Conservation (phyloP, 2,113 vertebrate species). For the Sorex fumeus region DNA sequence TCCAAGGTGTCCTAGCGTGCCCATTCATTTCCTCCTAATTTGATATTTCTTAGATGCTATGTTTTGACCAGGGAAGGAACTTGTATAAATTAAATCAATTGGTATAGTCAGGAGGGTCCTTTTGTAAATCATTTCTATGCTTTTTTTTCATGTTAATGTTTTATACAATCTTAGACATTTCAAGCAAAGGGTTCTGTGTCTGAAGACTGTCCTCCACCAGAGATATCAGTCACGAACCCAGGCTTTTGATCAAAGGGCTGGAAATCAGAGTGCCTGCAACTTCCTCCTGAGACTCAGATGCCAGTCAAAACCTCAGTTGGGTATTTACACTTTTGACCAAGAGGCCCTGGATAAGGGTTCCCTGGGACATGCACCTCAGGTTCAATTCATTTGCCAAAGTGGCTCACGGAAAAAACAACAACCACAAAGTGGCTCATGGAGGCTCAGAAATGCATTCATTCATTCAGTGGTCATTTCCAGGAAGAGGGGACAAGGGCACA, state of each 20-base stretch:
- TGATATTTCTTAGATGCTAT: neutral
- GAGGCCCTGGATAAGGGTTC: neutral
- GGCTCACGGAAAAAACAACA: neutral
- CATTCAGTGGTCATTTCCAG: neutral
- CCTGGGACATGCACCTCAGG: neutral
- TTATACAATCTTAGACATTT: slow-evolving; percentile 35
- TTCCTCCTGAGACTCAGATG: neutral
- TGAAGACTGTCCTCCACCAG: no score
- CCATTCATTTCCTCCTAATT: neutral
- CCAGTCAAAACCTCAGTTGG: neutral
- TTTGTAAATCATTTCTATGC: slow-evolving; percentile 16
- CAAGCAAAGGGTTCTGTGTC: neutral
- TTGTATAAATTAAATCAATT: neutral
- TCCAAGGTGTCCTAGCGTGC: neutral
- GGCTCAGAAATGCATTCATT: neutral
- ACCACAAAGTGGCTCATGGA: neutral
- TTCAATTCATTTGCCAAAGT: neutral
- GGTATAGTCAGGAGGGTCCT: neutral
- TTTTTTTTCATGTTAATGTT: slow-evolving; percentile 39
- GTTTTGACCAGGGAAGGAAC: neutral
- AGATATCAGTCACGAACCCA: neutral
- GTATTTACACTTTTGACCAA: neutral
- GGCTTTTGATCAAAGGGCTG: neutral
- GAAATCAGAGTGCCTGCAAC: neutral
- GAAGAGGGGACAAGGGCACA: neutral